Conservation (phyloP, 2,797 vertebrate genomes). For the Lycodopsis pacificus region DNA sequence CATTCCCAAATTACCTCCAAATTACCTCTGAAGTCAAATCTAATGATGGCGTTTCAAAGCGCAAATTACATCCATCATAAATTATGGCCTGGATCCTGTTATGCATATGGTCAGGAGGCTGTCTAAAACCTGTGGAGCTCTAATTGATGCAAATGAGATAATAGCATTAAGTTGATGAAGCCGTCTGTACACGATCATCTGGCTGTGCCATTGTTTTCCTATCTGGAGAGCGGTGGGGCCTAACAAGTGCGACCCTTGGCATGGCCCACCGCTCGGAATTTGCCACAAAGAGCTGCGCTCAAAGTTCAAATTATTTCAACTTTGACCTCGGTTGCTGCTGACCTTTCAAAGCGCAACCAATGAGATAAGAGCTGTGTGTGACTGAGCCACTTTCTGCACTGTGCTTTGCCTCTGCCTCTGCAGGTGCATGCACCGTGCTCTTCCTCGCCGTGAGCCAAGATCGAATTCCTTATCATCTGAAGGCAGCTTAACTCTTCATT, state of each 20-base stretch:
- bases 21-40: slow-evolving; percentile 33
- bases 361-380: background rate
- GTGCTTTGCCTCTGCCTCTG: background rate
- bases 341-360: background rate
- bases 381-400: background rate
- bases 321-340: background rate
- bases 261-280: background rate
- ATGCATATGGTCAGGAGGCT: slow-evolving; percentile 42
- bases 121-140: slow-evolving; percentile 41
- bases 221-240: background rate
- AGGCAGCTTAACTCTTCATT: slow-evolving; percentile 46
- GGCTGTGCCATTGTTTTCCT: background rate
- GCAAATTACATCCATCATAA: slow-evolving; percentile 36
- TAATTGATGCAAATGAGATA: slow-evolving; percentile 64
- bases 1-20: slow-evolving; percentile 18
- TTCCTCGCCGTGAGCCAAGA: background rate
- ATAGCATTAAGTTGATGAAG: slow-evolving; percentile 60
- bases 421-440: background rate
- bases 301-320: background rate
- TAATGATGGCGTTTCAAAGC: slow-evolving; percentile 28
- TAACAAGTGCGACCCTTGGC: background rate
- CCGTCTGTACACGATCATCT: background rate
- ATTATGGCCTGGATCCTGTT: slow-evolving; percentile 33
- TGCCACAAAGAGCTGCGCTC: background rate
- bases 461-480: background rate